phyloP scores from a whole-genome alignment of 2,113 vertebrate genomes.

The Alectura lathami region DNA sequence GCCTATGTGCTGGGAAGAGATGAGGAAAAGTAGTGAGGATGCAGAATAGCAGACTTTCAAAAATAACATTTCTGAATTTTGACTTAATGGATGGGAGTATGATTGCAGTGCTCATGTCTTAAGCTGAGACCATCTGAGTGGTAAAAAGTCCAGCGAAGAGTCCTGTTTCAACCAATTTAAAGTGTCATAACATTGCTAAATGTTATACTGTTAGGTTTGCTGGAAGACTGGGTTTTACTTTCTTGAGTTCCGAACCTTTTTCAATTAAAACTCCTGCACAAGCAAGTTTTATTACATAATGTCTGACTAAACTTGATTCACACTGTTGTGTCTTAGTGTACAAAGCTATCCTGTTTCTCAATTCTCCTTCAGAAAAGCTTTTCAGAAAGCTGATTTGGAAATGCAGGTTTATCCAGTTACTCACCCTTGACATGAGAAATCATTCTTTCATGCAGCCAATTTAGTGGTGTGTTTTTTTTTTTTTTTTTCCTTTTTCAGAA shows the following conservation, averaged over 20 bases:
- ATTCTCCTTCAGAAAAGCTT: conserved; percentile 33
- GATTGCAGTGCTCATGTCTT: neutral
- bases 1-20: neutral
- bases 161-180: neutral
- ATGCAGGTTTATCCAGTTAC: conserved; percentile 67
- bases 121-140: neutral
- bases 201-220: neutral
- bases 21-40: neutral
- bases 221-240: neutral
- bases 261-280: neutral
- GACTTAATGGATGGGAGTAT: neutral
- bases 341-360: conserved; percentile 49
- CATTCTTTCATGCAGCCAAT: neutral
- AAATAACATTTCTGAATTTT: neutral
- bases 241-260: neutral
- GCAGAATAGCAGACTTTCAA: neutral
- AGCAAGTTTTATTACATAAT: neutral
- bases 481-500: neutral
- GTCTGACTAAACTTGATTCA: conserved; percentile 14
- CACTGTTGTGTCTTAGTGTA: neutral
- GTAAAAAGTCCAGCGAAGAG: neutral
- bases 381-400: conserved; percentile 51
- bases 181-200: neutral
- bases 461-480: neutral
- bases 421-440: neutral